These are phyloP conservation scores for Myiozetetes cayanensis DNA, from an alignment of 2,113 vertebrate genomes.

Conservation along the genomic window DNA sequence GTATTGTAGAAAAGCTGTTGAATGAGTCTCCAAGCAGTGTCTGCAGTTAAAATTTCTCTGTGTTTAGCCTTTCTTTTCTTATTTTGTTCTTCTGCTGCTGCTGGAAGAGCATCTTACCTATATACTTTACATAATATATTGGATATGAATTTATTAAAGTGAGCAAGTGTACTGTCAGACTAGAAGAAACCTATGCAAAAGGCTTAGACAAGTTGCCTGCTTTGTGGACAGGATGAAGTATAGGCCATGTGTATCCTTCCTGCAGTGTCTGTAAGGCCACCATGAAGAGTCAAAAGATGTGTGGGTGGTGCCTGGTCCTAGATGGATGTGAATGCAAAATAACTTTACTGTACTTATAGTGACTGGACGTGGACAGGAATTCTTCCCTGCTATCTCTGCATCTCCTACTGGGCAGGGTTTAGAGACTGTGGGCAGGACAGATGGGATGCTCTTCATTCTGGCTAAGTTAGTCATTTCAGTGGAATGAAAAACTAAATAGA, in stretches of 20 bases:
- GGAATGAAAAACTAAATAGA: neutral
- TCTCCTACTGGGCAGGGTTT: neutral
- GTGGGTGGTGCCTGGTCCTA: neutral
- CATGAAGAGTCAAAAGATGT: neutral
- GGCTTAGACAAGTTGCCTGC: neutral
- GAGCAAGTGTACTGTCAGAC: neutral
- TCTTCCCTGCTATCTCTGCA: neutral
- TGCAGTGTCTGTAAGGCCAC: neutral
- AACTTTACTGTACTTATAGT: neutral
- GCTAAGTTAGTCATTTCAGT: neutral
- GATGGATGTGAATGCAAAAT: neutral
- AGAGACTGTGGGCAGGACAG: neutral
- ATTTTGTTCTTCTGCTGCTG: neutral
- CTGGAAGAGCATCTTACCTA: neutral
- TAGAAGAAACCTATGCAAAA: neutral
- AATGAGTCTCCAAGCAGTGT: neutral
- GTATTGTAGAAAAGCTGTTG: neutral
- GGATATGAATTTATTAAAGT: neutral
- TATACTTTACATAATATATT: neutral
- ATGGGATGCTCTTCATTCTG: slow-evolving; percentile 13
- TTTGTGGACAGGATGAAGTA: neutral
- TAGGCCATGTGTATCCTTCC: neutral
- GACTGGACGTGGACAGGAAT: neutral
- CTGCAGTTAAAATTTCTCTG: neutral
- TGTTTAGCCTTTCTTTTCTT: neutral